Base-by-base conservation (phyloP, 2,113 vertebrate species). In the Notothenia coriiceps region DNA sequence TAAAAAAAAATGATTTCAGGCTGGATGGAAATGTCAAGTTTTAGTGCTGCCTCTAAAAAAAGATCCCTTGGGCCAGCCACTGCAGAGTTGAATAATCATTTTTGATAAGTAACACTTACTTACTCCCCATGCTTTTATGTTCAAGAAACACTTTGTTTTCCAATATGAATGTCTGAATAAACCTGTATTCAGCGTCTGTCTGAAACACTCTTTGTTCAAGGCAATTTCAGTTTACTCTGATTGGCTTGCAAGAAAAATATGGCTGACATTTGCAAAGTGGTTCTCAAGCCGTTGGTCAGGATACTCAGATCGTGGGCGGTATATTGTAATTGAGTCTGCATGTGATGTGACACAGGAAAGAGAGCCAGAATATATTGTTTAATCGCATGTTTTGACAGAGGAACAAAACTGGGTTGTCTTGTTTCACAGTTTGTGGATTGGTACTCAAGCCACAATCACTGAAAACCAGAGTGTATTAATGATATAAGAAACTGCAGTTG, bases 1-100 rank as follows among this genome's bases (percentile, higher is more conserved):
- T 35, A 66, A 60, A 70, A 88, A 86, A 86, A 86, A 73, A 79
- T 83, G 60, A 77, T 73, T 79, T 72, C 52, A 61, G 66, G 40
- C 50, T 46, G 33, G 63, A 76, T 65, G 56, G 25, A 87, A 83
- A 78, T 80, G 74, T 74, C 77, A 85, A 55, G 22, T 75, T 57
- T 33, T 83, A 50, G 54, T 77, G 35, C 57, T 56, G 56, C 57
- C 59, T 70, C 2, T 62, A 50, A 72, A 84, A 29, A 35, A 69
- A 50, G 40, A 49, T 29, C 6, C 13, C 29, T 29, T 6, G n/a
- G 35, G 35, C 35, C 35, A 40, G 11, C 47, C 29, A 25, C 12
- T 17, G 7, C 35, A 10, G 13, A 8, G 7, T 17, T 22, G 1
- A 18, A 4, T 17, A 33, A 5, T 17, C n/a, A 18, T 22, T 81